These are phyloP conservation scores for Psettodes erumei DNA, from an alignment of 2,113 vertebrate genomes.

Conservation along the genomic window DNA sequence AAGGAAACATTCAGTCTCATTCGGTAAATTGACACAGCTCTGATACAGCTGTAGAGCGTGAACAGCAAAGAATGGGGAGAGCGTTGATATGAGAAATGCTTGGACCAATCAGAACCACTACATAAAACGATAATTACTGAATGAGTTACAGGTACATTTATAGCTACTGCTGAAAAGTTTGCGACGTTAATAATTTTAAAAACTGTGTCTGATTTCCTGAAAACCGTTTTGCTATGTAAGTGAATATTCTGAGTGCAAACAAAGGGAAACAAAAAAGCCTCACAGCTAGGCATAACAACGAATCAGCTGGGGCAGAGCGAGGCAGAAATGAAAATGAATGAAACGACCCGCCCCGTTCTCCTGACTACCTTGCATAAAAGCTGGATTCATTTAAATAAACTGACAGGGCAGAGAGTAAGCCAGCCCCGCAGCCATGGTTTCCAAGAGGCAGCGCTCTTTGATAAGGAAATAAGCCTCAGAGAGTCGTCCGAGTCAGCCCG, in stretches of 20 bases:
- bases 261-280: conserved; percentile 1
- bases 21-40: background rate
- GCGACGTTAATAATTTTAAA: background rate
- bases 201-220: background rate
- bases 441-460: conserved; percentile 50
- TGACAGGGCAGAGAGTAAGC: conserved; percentile 42
- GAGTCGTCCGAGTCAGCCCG: conserved; percentile 52
- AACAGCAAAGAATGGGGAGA: background rate
- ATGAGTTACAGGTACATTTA: background rate
- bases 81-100: too few species aligned
- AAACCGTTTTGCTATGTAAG: background rate
- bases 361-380: conserved; percentile 41
- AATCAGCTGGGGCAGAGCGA: background rate
- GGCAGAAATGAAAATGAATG: conserved; percentile 37
- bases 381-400: conserved; percentile 57
- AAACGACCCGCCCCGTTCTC: conserved; percentile 18
- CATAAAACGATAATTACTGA: background rate
- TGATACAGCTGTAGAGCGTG: background rate
- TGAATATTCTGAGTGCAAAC: conserved; percentile 11
- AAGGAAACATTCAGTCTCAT: background rate
- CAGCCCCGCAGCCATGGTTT: conserved; percentile 32
- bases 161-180: background rate
- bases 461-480: conserved; percentile 56
- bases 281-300: background rate
- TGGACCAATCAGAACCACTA: too few species aligned